Evolutionary conservation across 2,797 vertebrate genomes (phyloP).

Genomic region (Rhinophrynus dorsalis): DNA sequence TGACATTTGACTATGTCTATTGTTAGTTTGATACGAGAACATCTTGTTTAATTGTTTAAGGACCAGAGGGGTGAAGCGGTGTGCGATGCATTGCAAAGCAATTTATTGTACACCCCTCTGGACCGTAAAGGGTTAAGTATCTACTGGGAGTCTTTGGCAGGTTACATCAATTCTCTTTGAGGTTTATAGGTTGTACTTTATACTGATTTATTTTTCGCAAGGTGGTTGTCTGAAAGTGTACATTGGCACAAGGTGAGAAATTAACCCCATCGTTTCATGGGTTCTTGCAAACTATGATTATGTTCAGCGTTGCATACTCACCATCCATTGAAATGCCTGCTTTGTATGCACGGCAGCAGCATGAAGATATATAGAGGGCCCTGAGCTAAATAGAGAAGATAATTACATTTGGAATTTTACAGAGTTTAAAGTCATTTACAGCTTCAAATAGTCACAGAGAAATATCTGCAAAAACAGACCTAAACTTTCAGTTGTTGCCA

Average conservation of each 20-base stretch:
- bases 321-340: conserved; percentile 88
- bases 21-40: no score
- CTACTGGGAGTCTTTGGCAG: no score
- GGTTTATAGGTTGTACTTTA: background rate
- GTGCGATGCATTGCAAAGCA: no score
- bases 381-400: conserved; percentile 95
- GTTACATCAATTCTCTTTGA: no score
- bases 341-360: conserved; percentile 94
- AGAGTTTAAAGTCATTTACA: conserved; percentile 97
- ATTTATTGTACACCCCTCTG: no score
- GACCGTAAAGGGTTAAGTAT: no score
- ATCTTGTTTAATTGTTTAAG: no score
- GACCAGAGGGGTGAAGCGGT: no score
- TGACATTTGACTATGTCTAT: no score
- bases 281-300: conserved; percentile 8
- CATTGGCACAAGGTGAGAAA: conserved; percentile 10
- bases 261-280: conserved; percentile 28
- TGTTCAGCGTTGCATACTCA: conserved; percentile 91
- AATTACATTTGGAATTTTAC: conserved; percentile 99
- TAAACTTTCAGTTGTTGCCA: conserved; percentile 78
- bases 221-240: background rate
- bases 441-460: conserved; percentile 91
- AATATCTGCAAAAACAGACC: conserved; percentile 87
- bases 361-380: conserved; percentile 95
- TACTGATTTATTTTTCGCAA: background rate